These are phyloP conservation scores for Ennomos quercinarius DNA, from an alignment of 2,888 invertebrate species.

Conservation along the genomic window DNA sequence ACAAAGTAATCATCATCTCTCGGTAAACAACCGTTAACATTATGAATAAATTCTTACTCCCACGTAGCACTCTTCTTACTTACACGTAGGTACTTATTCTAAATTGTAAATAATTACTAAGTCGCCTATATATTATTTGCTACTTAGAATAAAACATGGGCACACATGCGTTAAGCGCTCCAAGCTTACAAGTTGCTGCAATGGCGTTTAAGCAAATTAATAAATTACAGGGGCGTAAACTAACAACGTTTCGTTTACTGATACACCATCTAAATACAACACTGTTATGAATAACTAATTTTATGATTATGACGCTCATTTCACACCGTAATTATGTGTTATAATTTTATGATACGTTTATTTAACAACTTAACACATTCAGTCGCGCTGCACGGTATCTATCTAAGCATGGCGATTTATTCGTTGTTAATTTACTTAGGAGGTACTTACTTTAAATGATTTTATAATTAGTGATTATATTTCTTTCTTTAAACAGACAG, in stretches of 20 bases:
- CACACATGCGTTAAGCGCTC: slow-evolving; percentile 28
- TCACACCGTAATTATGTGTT: slow-evolving; percentile 71
- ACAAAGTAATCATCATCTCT: too few species aligned
- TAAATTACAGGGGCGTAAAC: slow-evolving; percentile 64
- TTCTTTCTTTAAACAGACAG: background rate
- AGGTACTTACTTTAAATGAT: background rate
- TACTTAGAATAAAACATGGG: slow-evolving; percentile 28
- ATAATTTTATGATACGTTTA: slow-evolving; percentile 70
- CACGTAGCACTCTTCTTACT: too few species aligned
- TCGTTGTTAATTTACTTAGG: background rate
- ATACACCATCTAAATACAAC: slow-evolving; percentile 82
- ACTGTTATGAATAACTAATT: slow-evolving; percentile 80
- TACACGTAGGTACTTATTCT: too few species aligned
- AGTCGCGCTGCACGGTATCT: slow-evolving; percentile 33
- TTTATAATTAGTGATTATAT: background rate
- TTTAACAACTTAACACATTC: slow-evolving; percentile 69
- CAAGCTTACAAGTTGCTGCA: slow-evolving; percentile 30
- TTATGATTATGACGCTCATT: slow-evolving; percentile 59
- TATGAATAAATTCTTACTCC: too few species aligned
- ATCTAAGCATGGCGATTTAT: slow-evolving; percentile 7
- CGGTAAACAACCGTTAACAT: too few species aligned
- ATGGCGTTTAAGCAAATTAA: slow-evolving; percentile 74
- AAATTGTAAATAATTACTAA: too few species aligned
- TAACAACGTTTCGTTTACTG: slow-evolving; percentile 58
- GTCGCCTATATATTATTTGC: too few species aligned